These are phyloP conservation scores for Simalia tracyae DNA, from an alignment of 2,797 vertebrate species.

Conservation along the genomic window DNA sequence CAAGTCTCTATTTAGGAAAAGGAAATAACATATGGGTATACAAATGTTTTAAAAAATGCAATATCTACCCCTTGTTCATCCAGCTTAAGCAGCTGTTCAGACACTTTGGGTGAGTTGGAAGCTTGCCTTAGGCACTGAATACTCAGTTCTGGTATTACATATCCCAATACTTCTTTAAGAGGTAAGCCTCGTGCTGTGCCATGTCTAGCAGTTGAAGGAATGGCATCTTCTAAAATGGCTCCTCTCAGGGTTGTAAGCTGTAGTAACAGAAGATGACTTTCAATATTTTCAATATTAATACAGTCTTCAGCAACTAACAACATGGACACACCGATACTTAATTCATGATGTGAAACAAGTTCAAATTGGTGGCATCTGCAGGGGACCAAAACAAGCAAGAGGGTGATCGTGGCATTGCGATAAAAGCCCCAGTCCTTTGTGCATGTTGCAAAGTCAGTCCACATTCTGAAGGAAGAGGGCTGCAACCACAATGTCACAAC, in stretches of 20 bases:
- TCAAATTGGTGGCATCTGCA: not conserved
- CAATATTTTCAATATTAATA: constrained; percentile 13
- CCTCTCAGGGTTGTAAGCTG: constrained; percentile 93
- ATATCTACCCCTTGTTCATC: constrained; percentile 95
- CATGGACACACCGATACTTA: not conserved
- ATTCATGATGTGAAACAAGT: not conserved
- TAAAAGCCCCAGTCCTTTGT: not conserved
- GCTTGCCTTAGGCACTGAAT: constrained; percentile 91
- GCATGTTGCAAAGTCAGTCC: not conserved
- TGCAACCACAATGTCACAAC: not conserved
- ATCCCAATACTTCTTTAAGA: constrained; percentile 94
- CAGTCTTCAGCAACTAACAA: constrained; percentile 2
- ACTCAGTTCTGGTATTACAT: constrained; percentile 91
- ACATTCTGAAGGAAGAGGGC: not conserved
- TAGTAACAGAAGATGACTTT: not conserved
- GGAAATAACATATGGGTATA: not conserved
- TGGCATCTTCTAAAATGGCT: constrained; percentile 93
- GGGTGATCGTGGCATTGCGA: too few species aligned
- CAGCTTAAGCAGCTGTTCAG: constrained; percentile 92
- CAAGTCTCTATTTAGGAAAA: not conserved
- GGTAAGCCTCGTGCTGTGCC: constrained; percentile 92
- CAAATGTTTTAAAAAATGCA: not conserved
- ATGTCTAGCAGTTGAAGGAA: constrained; percentile 92
- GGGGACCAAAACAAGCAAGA: not conserved
- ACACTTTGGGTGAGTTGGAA: constrained; percentile 87